These are phyloP conservation scores for Xiphias gladius DNA, from an alignment of 2,113 vertebrate species.

Conservation along the genomic window DNA sequence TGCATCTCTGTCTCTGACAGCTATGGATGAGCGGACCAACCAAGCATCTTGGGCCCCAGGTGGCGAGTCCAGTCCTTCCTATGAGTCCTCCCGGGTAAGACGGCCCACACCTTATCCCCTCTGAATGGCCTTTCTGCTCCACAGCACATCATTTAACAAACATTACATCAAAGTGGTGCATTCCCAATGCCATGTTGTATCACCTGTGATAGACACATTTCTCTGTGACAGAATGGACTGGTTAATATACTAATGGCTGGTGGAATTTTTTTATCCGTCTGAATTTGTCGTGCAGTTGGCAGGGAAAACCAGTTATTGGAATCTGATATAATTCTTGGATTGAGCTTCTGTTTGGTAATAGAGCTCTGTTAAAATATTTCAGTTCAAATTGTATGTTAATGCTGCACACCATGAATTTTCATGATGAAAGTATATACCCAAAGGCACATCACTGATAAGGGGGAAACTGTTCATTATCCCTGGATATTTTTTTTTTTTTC, in stretches of 20 bases:
- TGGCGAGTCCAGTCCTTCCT: conserved; percentile 94
- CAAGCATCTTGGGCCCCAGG: conserved; percentile 93
- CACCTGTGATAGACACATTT: conserved; percentile 49
- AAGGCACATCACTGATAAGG: not conserved
- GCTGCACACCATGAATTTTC: conserved; percentile 12
- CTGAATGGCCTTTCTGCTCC: conserved; percentile 73
- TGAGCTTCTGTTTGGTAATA: not conserved
- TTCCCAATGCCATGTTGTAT: conserved; percentile 51
- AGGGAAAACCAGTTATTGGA: not conserved
- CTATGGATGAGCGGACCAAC: conserved; percentile 94
- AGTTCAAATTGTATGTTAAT: conserved; percentile 13
- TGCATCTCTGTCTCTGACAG: conserved; percentile 84
- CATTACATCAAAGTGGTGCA: conserved; percentile 61
- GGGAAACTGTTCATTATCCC: not conserved
- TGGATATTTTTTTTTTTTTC: not conserved
- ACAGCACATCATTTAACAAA: conserved; percentile 72
- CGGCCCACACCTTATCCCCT: conserved; percentile 56
- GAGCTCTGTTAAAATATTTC: not conserved
- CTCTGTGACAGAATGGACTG: conserved; percentile 20
- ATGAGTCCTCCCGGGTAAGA: conserved; percentile 96
- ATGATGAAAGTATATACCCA: not conserved
- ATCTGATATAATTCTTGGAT: conserved; percentile 17
- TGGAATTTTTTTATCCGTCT: not conserved
- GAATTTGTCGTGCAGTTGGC: not conserved
- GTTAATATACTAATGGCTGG: conserved; percentile 14